Evolutionary conservation across 2,888 invertebrate species (phyloP), one percentile per base, ranked within the genome.

Genomic region (Linnaemya tessellans): DNA sequence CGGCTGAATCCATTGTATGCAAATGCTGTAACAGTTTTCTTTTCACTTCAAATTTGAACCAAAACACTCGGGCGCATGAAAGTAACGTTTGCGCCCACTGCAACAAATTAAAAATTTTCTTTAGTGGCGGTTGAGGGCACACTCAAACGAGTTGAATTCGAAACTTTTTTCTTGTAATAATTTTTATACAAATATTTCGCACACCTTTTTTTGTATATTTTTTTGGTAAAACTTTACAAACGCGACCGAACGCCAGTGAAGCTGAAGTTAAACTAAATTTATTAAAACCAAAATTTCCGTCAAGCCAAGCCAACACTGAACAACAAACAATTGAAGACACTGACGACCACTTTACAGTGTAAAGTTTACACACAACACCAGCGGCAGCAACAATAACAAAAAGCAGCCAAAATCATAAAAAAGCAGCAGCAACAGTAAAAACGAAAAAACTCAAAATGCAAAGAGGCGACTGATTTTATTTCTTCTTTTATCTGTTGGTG

Each of bases 251-350:
- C 88, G 88, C 86, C 88, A 87, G 87, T 90, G 89, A 89, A 88
- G 90, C 89, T 89, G 88, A 88, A 84, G 87, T 88, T 87, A 88
- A 90, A 91, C 91, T 91, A 89, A 91, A 90, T 90, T 88, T 87
- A 80, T 84, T 87, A 86, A 87, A 88, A 75, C 87, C 86, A 84
- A 87, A 87, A 88, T 84, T 85, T 87, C 77, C 88, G 86, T 87
- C 87, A 89, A 89, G 88, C 87, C 78, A 84, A 86, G 88, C 88
- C 78, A 84, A 86, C 68, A 68, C 51, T 75, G 46, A 75, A 79
- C 54, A 46, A 65, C 30, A 68, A 43, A 62, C 38, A 75, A 41
- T 74, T 51, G 65, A 83, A 74, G 80, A 80, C 73, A 38, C 35
- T 38, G 25, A 22, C 46, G 41, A 70, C 60, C 25, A 62, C 51